These are phyloP conservation scores for Nemotelus pantherinus DNA, from an alignment of 2,888 invertebrate genomes.

Conservation along the genomic window DNA sequence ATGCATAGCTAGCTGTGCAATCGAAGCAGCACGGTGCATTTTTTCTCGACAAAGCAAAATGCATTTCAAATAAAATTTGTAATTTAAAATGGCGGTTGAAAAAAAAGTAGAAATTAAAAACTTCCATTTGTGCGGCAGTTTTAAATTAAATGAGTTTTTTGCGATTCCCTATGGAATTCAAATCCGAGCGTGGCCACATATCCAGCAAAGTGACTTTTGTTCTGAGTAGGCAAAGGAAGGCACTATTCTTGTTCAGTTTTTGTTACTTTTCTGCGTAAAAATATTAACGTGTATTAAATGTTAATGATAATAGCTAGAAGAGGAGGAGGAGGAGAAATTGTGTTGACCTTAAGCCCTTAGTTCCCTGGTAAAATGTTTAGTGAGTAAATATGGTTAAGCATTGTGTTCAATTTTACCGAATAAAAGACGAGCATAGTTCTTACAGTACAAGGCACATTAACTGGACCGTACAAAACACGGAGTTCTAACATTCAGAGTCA, in stretches of 20 bases:
- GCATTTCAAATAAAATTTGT: neutral
- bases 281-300: neutral
- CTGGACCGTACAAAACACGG: too few species aligned
- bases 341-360: neutral
- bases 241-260: constrained; percentile 34
- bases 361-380: constrained; percentile 21
- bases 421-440: neutral
- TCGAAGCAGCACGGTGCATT: constrained; percentile 29
- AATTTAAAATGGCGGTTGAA: constrained; percentile 14
- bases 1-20: constrained; percentile 33
- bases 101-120: constrained; percentile 33
- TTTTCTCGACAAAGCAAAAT: neutral
- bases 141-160: constrained; percentile 26
- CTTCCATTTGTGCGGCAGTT: constrained; percentile 16
- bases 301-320: neutral
- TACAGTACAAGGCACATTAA: constrained; percentile 11
- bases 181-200: constrained; percentile 10
- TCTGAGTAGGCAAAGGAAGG: constrained; percentile 37
- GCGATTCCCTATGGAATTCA: constrained; percentile 24
- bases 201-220: constrained; percentile 18
- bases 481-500: neutral
- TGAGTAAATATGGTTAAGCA: constrained; percentile 13
- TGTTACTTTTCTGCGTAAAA: constrained; percentile 32
- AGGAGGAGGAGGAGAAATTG: neutral
- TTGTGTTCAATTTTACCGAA: neutral